phyloP scores from a whole-genome alignment of 2,113 vertebrate genomes.

The Upupa epops region DNA sequence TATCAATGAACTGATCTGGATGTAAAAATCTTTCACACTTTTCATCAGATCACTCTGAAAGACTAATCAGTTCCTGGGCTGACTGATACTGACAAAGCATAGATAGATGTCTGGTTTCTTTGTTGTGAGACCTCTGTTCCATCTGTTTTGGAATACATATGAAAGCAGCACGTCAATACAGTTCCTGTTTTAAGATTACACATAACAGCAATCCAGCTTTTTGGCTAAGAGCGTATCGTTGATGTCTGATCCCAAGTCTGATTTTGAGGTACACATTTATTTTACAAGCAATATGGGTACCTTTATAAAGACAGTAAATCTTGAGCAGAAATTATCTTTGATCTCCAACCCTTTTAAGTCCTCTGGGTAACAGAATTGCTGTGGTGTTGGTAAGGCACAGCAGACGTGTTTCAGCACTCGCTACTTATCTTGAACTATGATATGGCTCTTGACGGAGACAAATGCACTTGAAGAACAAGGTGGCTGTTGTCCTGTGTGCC shows the following conservation, averaged over 20 bases:
- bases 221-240: neutral
- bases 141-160: neutral
- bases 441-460: neutral
- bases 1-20: neutral
- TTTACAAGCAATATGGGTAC: neutral
- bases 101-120: neutral
- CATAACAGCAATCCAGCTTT: neutral
- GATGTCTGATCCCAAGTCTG: neutral
- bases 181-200: neutral
- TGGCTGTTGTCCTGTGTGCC: neutral
- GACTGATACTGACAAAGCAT: neutral
- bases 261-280: neutral
- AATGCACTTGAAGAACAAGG: neutral
- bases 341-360: neutral
- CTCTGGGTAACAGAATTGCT: neutral
- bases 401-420: accelerated
- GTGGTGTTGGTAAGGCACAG: neutral
- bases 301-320: neutral
- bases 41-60: neutral
- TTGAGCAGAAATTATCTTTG: neutral
- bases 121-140: neutral
- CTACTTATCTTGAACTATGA: neutral
- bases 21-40: neutral
- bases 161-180: neutral
- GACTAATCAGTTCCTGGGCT: neutral